Percentiles rank a stretch among this genome's conserved stretches.
Evolutionary conservation across 2,113 vertebrate species (phyloP).

Genomic region (Prinia subflava): DNA sequence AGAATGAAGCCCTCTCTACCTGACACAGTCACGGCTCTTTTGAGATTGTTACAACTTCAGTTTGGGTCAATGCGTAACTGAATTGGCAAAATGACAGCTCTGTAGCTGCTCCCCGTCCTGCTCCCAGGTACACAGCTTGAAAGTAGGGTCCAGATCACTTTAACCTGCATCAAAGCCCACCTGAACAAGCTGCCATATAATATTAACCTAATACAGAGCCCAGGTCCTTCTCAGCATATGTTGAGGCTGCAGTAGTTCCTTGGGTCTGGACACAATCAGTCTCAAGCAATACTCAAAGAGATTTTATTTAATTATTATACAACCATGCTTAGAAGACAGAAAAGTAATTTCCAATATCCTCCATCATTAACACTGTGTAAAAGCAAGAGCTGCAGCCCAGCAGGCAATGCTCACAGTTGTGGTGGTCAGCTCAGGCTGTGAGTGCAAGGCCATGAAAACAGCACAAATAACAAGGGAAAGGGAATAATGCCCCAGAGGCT

Average conservation of each 20-base stretch:
- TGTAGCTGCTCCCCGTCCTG: background rate
- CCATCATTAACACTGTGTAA: background rate
- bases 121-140: background rate
- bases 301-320: background rate
- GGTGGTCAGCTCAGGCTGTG: background rate
- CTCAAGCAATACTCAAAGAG: background rate
- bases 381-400: background rate
- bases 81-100: background rate
- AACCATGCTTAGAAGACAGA: background rate
- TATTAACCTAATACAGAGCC: background rate
- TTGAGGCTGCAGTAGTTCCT: background rate
- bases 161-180: background rate
- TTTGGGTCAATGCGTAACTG: background rate
- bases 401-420: accelerated
- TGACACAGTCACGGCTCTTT: accelerated
- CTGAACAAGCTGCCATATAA: background rate
- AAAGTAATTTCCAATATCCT: background rate
- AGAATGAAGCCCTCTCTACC: background rate
- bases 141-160: background rate
- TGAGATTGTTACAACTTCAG: background rate
- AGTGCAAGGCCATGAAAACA: background rate
- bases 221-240: background rate
- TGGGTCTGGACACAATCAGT: background rate
- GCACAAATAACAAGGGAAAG: background rate
- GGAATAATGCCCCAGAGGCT: background rate